Evolutionary conservation across 2,797 vertebrate genomes (phyloP).

Genomic region (Semaprochilodus insignis): DNA sequence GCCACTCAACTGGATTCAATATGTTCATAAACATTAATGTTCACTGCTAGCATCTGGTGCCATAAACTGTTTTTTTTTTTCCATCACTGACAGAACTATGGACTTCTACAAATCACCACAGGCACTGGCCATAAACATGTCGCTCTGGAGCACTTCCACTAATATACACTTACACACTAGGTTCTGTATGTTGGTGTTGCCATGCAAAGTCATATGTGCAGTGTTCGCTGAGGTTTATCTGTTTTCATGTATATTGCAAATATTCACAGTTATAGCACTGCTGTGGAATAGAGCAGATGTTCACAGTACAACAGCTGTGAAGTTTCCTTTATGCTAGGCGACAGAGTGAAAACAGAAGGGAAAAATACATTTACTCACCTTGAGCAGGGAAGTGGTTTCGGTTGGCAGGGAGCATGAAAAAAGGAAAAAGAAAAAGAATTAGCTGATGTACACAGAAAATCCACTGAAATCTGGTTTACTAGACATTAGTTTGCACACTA

Average conservation of each 20-base stretch:
- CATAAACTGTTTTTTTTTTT: constrained; percentile 38
- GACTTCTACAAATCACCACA: constrained; percentile 32
- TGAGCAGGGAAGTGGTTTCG: constrained; percentile 18
- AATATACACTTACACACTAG: background rate
- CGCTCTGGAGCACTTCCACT: constrained; percentile 7
- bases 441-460: background rate
- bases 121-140: constrained; percentile 11
- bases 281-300: background rate
- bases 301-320: background rate
- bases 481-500: no score
- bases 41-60: constrained; percentile 40
- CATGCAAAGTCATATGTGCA: background rate
- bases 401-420: constrained; percentile 29
- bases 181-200: background rate
- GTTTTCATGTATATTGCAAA: background rate
- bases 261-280: background rate
- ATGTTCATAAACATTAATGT: constrained; percentile 21
- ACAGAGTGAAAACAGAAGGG: background rate
- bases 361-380: constrained; percentile 37
- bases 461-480: no score
- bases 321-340: background rate
- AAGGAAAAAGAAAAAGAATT: constrained; percentile 10
- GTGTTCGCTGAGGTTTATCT: background rate
- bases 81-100: constrained; percentile 28
- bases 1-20: background rate